phyloP scores from a whole-genome alignment of 2,888 invertebrate genomes.

The Elgonia sp. region DNA sequence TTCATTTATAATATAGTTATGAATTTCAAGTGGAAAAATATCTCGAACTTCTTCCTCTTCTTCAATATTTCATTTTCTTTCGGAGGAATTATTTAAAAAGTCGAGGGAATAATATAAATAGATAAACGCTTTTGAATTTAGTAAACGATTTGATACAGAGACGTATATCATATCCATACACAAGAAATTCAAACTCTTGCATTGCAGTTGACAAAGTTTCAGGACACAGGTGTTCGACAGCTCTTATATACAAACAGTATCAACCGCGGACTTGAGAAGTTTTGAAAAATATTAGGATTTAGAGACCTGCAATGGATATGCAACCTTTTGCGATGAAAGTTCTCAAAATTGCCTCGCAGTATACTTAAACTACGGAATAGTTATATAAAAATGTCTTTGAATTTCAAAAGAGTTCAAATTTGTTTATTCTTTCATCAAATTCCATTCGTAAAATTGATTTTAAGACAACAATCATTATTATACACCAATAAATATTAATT shows the following conservation, averaged over 20 bases:
- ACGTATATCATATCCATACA: constrained; percentile 3
- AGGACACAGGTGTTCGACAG: constrained; percentile 56
- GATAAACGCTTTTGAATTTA: constrained; percentile 27
- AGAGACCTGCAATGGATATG: background rate
- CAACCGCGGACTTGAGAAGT: constrained; percentile 41
- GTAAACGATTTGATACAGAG: constrained; percentile 31
- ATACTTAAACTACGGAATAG: background rate
- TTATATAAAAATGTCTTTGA: background rate
- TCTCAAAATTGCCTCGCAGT: background rate
- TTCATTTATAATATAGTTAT: no score
- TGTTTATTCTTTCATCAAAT: no score
- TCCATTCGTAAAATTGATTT: no score
- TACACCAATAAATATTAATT: no score
- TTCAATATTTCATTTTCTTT: no score
- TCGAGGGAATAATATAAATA: background rate
- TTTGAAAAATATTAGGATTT: constrained; percentile 51
- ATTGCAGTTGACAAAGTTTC: constrained; percentile 44
- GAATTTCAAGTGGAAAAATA: no score
- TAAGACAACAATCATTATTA: no score
- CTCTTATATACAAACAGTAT: constrained; percentile 40
- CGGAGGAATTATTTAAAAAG: constrained; percentile 1
- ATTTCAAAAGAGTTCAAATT: no score
- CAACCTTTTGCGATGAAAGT: constrained; percentile 9
- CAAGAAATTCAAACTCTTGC: constrained; percentile 37
- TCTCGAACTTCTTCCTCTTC: no score